A percentile compares a stretch with the other conserved stretches of the same genome.
Evolutionary conservation across 2,113 vertebrate genomes (phyloP).

Genomic region (Orthonyx spaldingii): DNA sequence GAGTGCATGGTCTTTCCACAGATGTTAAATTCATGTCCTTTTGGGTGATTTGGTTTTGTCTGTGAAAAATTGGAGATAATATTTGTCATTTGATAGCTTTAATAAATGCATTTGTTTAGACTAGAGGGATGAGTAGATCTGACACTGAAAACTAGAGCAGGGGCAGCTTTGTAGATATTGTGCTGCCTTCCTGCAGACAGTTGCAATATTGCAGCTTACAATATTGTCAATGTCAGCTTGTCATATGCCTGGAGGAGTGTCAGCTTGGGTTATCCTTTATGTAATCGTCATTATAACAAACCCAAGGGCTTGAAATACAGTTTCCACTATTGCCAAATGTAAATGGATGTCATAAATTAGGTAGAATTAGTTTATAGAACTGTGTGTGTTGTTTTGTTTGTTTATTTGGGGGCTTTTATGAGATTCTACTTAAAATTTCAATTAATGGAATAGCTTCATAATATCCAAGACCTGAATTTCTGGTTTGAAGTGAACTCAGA

Average conservation of each 20-base stretch:
- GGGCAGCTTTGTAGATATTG: background rate
- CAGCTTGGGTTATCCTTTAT: background rate
- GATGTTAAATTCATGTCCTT: background rate
- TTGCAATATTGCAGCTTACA: background rate
- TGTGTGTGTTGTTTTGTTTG: accelerated
- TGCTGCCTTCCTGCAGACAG: background rate
- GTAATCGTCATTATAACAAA: background rate
- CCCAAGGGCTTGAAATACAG: background rate
- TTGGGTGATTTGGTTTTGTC: background rate
- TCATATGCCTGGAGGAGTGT: background rate
- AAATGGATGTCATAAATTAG: background rate
- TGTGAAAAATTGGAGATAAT: background rate
- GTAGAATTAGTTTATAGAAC: background rate
- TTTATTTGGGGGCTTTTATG: background rate
- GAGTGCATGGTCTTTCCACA: background rate
- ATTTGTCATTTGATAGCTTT: background rate
- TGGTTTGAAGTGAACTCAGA: background rate
- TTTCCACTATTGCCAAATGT: background rate
- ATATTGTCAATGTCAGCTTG: background rate
- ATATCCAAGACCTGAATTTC: background rate
- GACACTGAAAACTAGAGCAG: background rate
- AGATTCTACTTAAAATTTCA: background rate
- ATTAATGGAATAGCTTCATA: background rate
- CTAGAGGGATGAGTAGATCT: background rate
- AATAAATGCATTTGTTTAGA: background rate